Base-by-base conservation (phyloP, 1,140 invertebrate species). In the Ips nitidus region DNA sequence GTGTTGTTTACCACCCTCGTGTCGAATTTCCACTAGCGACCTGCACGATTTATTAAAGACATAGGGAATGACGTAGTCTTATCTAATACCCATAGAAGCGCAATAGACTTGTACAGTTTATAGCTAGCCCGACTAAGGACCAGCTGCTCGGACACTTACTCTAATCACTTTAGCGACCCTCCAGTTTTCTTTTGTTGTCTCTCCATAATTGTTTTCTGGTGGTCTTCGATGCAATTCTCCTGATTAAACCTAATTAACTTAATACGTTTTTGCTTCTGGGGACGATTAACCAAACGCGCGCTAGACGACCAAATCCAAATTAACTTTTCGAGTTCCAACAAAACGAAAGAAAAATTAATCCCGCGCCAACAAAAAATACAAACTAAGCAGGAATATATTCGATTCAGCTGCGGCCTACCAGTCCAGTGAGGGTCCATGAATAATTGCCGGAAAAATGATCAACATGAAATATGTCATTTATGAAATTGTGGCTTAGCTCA, bases 401-500 rank as follows among this genome's bases (percentile, higher is more conserved):
- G 60, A 67, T 67, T 67, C 65, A 52, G 45, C 50, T 67, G 65
- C 56, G 43, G 55, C 41, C 53, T 60, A 57, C 52, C 65, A 57
- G 56, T 57, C 43, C 64, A 56, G 64, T 36, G 45, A 67, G 65
- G 65, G 52, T 58, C 53, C 65, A 71, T 71, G 66, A 71, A 71
- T 66, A 71, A 68, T 68, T 68, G 70, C 65, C 39, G 65, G 58
- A 65, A 58, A 59, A 57, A 62, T 68, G 66, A 71, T 72, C 63
- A 66, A 73, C 68, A 62, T 66, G 64, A 69, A 70, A 70, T 70
- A 69, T 70, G 71, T 73, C 71, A 73, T 73, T 73, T 73, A 70
- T 73, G 71, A 70, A 73, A 73, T 70, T 70, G 71, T 67, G 71
- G 71, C 69, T 73, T 69, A 53, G 59, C 65, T 73, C 61, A 66